Percentiles rank a stretch among this genome's conserved stretches.
Evolutionary conservation across 2,113 vertebrate genomes (phyloP).

Genomic region (Triplophysa rosa): DNA sequence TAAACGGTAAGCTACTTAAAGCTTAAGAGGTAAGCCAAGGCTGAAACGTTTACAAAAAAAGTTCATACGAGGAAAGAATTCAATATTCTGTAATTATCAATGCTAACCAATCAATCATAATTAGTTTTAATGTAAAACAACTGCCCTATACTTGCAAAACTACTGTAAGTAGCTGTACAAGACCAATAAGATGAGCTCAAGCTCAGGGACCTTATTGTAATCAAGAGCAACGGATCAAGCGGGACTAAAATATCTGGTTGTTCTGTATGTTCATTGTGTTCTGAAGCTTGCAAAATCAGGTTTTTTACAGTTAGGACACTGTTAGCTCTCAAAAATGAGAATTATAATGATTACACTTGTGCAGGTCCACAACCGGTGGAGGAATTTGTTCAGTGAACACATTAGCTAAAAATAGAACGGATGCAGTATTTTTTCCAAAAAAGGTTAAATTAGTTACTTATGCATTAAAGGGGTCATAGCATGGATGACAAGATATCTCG

Average conservation of each 20-base stretch:
- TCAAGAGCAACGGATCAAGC: too few relatives aligned
- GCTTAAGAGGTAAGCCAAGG: slow-evolving; percentile 39
- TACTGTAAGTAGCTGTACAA: too few relatives aligned
- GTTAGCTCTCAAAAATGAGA: not conserved
- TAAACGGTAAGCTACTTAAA: slow-evolving; percentile 48
- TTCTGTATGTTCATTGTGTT: too few relatives aligned
- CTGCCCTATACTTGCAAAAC: too few relatives aligned
- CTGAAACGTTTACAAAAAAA: slow-evolving; percentile 35
- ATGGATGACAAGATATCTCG: not conserved
- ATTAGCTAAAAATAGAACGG: not conserved
- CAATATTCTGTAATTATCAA: too few relatives aligned
- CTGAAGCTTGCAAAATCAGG: too few relatives aligned
- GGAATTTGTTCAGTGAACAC: not conserved
- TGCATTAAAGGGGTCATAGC: not conserved
- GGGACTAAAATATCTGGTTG: too few relatives aligned
- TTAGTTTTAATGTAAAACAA: too few relatives aligned
- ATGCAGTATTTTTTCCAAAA: too few relatives aligned
- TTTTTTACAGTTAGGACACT: not conserved
- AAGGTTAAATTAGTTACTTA: not conserved
- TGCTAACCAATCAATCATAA: too few relatives aligned
- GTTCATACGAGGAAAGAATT: not conserved
- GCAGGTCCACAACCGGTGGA: not conserved
- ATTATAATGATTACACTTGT: not conserved
- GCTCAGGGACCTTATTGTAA: too few relatives aligned
- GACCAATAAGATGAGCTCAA: too few relatives aligned